Evolutionary conservation across 2,113 vertebrate genomes (phyloP), one percentile per base, ranked within the genome.

Genomic region (Chloropsis cyanopogon): DNA sequence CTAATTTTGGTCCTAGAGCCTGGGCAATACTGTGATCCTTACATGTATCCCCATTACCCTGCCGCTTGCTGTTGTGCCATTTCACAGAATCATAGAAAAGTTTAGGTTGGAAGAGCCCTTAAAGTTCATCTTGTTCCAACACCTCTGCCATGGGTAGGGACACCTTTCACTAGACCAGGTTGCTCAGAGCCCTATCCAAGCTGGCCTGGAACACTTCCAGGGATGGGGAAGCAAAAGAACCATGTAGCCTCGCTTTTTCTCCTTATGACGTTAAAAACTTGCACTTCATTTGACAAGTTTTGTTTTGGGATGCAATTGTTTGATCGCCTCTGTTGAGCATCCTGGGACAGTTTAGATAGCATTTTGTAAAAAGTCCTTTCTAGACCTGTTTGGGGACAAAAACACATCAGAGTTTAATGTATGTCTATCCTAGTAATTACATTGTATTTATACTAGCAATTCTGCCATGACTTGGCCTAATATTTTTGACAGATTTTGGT

Each of bases 261-360:
- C 7, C 14, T 7, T 12, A 6, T 12, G 3, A 9, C 2, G 10
- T 57, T 50, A 60, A 39, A 89, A 69, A 46, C 44, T 35, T 28
- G 21, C 24, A 63, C 29, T 73, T 52, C 5, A 4, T 68, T 86
- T 71, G 20, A n/a, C 22, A 76, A 73, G 12, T 37, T n/a, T 82
- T 5, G 1, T 11, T 39, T 82, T 53, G 72, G 56, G 15, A 79
- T 0, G 1, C 0, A 0, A 16, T 65, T 20, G 2, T 31, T 46
- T 47, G 21, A 35, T 37, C 65, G 25, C 11, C 37, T 44, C 50
- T 61, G 24, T 20, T 68, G 23, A 68, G 24, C 25, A n/a, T 26
- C 31, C 47, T 68, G 54, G 18, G 49, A 66, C 0, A 2, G 35
- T 46, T 63, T 35, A 63, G 41, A 49, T 6, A 57, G 33, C 11